Conservation (phyloP, 2,113 vertebrate genomes). For the Pardalotus punctatus region DNA sequence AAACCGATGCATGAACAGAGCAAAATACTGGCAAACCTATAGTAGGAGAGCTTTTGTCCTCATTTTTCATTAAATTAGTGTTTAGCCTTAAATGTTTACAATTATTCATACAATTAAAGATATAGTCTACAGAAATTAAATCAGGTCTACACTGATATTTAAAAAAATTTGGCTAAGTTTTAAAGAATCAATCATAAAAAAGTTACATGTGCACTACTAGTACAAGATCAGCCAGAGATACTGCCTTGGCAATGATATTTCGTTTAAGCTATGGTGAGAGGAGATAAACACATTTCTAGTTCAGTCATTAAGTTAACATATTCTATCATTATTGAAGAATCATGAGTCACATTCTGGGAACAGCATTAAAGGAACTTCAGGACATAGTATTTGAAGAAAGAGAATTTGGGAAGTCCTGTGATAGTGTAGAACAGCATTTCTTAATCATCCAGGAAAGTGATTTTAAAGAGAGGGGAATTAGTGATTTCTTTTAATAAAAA, state of each 20-base stretch:
- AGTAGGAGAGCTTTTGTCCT: not conserved
- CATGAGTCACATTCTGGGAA: slow-evolving; percentile 34
- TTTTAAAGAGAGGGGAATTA: not conserved
- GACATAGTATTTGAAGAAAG: not conserved
- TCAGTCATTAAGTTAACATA: slow-evolving; percentile 25
- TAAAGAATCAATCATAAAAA: slow-evolving; percentile 2
- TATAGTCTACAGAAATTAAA: not conserved
- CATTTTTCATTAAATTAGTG: not conserved
- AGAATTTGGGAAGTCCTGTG: not conserved
- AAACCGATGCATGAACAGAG: not conserved
- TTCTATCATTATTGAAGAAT: slow-evolving; percentile 25
- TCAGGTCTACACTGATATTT: not conserved
- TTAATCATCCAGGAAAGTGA: not conserved
- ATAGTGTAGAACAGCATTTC: not conserved
- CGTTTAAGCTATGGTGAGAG: not conserved
- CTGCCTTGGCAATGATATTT: not conserved
- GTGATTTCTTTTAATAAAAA: not conserved
- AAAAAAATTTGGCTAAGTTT: not conserved
- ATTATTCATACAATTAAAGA: not conserved
- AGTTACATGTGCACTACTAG: not conserved
- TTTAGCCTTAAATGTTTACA: not conserved
- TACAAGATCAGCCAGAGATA: not conserved
- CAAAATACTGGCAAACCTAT: not conserved
- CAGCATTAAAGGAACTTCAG: not conserved
- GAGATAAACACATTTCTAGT: not conserved